Percentiles rank a stretch among this genome's conserved stretches.
These are phyloP conservation scores for Arrhopalites spinosus DNA, from an alignment of 2,888 invertebrate genomes.

Conservation along the genomic window DNA sequence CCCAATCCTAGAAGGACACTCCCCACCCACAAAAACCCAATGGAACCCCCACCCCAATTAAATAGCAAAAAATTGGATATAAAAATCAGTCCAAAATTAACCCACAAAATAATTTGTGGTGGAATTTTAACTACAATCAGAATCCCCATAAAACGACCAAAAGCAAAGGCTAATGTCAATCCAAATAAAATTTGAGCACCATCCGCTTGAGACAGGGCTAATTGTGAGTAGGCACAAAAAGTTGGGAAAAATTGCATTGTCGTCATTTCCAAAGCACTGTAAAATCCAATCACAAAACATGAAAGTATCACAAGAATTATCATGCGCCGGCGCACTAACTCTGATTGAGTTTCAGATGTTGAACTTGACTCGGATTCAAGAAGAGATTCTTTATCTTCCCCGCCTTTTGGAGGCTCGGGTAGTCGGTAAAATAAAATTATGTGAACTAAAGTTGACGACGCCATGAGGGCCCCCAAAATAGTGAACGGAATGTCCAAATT, in stretches of 20 bases:
- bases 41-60: not conserved
- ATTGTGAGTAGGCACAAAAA: conserved; percentile 8
- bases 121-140: conserved; percentile 14
- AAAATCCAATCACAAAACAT: conserved; percentile 34
- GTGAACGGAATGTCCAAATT: conserved; percentile 10
- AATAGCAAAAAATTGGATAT: conserved; percentile 5
- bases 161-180: conserved; percentile 13
- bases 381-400: not conserved
- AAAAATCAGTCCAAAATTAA: not conserved
- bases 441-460: too few relatives aligned
- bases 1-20: conserved; percentile 36
- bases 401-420: too few relatives aligned
- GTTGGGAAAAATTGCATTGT: conserved; percentile 21
- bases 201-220: conserved; percentile 6
- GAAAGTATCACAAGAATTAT: conserved; percentile 34
- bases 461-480: not conserved
- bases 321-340: not conserved
- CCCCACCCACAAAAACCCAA: conserved; percentile 15
- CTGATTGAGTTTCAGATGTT: not conserved
- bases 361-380: too few relatives aligned
- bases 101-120: not conserved
- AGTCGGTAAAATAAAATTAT: not conserved
- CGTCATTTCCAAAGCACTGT: conserved; percentile 40
- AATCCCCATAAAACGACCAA: conserved; percentile 12
- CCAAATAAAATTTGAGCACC: conserved; percentile 9